Evolutionary conservation across 2,797 vertebrate species (phyloP), one percentile per base, ranked within the genome.

Genomic region (Spondyliosoma cantharus): DNA sequence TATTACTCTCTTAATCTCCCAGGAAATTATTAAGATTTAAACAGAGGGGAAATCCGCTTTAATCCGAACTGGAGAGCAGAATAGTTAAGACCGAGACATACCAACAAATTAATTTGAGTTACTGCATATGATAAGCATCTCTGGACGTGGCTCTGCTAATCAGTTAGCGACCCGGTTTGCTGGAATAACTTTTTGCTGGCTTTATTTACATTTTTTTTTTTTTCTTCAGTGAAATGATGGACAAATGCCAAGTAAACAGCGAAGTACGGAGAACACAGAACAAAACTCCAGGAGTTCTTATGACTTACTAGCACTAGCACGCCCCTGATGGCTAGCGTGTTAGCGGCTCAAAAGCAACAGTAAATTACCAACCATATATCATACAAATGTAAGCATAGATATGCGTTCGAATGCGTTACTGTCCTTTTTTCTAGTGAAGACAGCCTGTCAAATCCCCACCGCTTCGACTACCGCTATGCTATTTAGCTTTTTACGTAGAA

Each of bases 11-110:
- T 59, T 70, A 1, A 76, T 58, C 43, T 49, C 24, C n/a, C 37
- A 50, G 20, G 70, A 69, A 76, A 64, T 64, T 69, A 15, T 72
- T 66, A 19, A 56, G 54, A 29, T 69, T 70, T 62, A 62, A 86
- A 76, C 25, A 29, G 50, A 78, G 46, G 46, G 64, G 0, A 29
- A 62, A 57, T 61, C 45, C 57, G 27, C 32, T 67, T 49, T 73
- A 16, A 2, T 32, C 66, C 22, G 17, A 15, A 0, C 14, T 56
- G 25, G 27, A 45, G 22, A 70, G 54, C 1, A 4, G n/a, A 17
- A 56, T 17, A 19, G 32, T 37, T 58, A 25, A 60, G 25, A 65
- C 16, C 7, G 32, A 45, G 65, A 22, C 16, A 53, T 7, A 46
- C 64, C 27, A 61, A 66, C 42, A 59, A 20, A 73, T 16, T 19